Evolutionary conservation across 1,140 invertebrate genomes (phyloP), one percentile per base, ranked within the genome.

Genomic region (Pogonomyrmex californicus): DNA sequence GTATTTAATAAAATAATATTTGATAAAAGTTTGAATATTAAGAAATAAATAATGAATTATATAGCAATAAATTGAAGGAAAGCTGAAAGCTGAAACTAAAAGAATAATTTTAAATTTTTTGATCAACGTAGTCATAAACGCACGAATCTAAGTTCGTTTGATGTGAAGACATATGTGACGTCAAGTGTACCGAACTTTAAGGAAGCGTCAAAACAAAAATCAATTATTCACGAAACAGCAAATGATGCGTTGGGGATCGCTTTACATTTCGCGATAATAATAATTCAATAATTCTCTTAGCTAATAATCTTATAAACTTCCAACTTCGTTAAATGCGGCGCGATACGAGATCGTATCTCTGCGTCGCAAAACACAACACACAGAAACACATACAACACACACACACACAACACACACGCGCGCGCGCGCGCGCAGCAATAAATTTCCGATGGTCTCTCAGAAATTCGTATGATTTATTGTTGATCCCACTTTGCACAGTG

Each of bases 391-490:
- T 41, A 49, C 23, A 41, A 30, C 41, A 49, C 41, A 68, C 65
- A 68, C 14, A 47, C 41, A 68, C 65, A 49, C 62, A n/a, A 62
- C 33, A 54, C n/a, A n/a, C n/a, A n/a, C n/a, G n/a, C n/a, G n/a
- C n/a, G n/a, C n/a, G n/a, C n/a, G n/a, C n/a, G n/a, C 33, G 23
- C 44, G n/a, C 49, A 30, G 82, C 71, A 66, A 77, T 77, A 85
- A 76, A 77, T 63, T 85, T 36, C 36, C 60, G n/a, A 75, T 62
- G 44, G 12, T 75, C 54, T 58, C 14, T 30, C 2, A 63, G 73
- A 85, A 77, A 65, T 56, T 82, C 44, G 41, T 54, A 81, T 58
- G 33, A 60, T 75, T 87, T 47, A 54, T 63, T 60, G 77, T 75
- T 60, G 71, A 76, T 71, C 75, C 85, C 58, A 58, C 12, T 68